These are phyloP conservation scores for Toxotes jaculatrix DNA, from an alignment of 2,113 vertebrate species.

Conservation along the genomic window DNA sequence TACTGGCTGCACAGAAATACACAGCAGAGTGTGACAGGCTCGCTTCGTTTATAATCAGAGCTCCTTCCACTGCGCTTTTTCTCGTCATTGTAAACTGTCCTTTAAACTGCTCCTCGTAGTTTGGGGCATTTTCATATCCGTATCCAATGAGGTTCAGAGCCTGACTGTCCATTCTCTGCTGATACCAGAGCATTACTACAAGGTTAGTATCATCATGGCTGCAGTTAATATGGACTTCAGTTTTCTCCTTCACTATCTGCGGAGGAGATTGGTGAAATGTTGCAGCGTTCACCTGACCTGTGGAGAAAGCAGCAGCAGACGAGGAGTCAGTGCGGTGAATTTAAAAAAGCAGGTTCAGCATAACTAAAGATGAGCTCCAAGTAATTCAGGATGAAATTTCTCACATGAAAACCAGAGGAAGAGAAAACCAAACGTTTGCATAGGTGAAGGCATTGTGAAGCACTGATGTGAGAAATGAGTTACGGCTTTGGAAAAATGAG, in stretches of 20 bases:
- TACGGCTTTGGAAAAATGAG: not conserved
- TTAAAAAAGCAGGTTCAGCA: not conserved
- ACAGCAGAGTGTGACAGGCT: conserved; percentile 61
- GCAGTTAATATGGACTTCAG: conserved; percentile 45
- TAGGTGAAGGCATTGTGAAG: conserved; percentile 39
- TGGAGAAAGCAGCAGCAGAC: not conserved
- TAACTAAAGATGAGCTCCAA: not conserved
- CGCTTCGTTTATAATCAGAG: conserved; percentile 23
- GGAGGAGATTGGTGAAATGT: conserved; percentile 53
- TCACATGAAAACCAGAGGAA: conserved; percentile 56
- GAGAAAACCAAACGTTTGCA: conserved; percentile 23
- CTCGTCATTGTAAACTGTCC: conserved; percentile 41
- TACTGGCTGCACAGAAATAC: conserved; percentile 78
- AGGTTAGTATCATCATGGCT: conserved; percentile 48
- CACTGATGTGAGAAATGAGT: not conserved
- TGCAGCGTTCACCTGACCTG: conserved; percentile 44
- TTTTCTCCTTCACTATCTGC: conserved; percentile 17
- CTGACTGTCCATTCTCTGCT: conserved; percentile 6
- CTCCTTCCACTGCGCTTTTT: conserved; percentile 3
- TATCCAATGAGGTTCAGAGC: conserved; percentile 73
- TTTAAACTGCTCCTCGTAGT: conserved; percentile 40
- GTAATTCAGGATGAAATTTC: conserved; percentile 5
- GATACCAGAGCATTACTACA: conserved; percentile 66
- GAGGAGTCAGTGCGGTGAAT: rapidly evolving
- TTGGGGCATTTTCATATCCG: not conserved